These are phyloP conservation scores for Wasmannia auropunctata DNA, from an alignment of 1,140 invertebrate genomes.

Conservation along the genomic window DNA sequence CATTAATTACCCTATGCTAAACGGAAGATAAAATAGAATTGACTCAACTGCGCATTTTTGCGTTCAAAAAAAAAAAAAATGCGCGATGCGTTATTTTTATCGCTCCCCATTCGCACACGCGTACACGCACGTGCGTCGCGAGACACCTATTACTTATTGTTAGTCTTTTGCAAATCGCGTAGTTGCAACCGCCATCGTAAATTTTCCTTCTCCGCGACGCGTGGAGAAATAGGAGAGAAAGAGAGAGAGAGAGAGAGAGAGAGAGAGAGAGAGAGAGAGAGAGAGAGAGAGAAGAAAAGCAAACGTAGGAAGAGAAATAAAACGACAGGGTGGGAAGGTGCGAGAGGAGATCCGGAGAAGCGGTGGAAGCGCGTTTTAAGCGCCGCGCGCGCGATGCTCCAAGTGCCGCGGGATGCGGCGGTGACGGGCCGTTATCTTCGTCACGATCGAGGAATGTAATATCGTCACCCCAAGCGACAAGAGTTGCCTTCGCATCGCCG, in stretches of 20 bases:
- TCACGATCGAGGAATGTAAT: constrained; percentile 85
- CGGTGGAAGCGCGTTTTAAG: constrained; percentile 54
- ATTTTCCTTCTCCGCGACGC: constrained; percentile 20
- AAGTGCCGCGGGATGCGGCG: constrained; percentile 43
- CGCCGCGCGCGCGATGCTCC: constrained; percentile 53
- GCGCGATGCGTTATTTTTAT: not conserved
- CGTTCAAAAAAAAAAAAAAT: not conserved
- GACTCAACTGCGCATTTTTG: not conserved
- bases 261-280: no score
- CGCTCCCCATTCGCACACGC: not conserved
- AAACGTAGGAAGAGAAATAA: not conserved
- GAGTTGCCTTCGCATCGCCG: constrained; percentile 82
- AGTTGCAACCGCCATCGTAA: constrained; percentile 7
- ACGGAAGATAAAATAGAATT: not conserved
- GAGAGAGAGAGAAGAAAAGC: no score
- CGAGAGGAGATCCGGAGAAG: constrained; percentile 25
- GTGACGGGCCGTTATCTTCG: constrained; percentile 79
- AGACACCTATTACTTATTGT: no score
- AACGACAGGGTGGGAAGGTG: not conserved
- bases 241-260: no score
- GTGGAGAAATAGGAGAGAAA: not conserved
- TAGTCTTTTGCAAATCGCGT: constrained; percentile 37
- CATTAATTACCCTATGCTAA: not conserved
- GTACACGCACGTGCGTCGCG: not conserved
- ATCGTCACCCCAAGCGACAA: constrained; percentile 84